A percentile compares a stretch with the other conserved stretches of the same genome.
phyloP scores from a whole-genome alignment of 1,140 invertebrate genomes.

The Hycleus cichorii region DNA sequence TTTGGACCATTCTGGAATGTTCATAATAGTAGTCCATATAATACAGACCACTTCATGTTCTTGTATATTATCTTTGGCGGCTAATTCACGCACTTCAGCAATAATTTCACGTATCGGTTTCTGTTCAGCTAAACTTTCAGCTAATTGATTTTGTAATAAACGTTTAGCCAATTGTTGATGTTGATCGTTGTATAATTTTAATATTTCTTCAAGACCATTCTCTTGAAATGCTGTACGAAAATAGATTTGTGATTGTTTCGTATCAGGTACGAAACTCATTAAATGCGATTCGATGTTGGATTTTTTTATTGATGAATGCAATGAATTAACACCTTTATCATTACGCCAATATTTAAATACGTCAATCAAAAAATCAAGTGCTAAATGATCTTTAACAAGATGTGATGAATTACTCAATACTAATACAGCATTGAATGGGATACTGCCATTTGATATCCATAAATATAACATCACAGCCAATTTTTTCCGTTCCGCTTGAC shows the following conservation, averaged over 20 bases:
- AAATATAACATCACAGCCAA: slow-evolving; percentile 89
- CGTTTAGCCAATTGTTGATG: slow-evolving; percentile 79
- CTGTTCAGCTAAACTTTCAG: slow-evolving; percentile 76
- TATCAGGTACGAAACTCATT: slow-evolving; percentile 88
- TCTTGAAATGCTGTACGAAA: slow-evolving; percentile 79
- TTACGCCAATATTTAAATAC: slow-evolving; percentile 86
- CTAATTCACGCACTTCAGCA: slow-evolving; percentile 76
- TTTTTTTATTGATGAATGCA: slow-evolving; percentile 80
- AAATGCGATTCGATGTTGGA: slow-evolving; percentile 81
- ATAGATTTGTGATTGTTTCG: slow-evolving; percentile 84
- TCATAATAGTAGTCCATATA: slow-evolving; percentile 91
- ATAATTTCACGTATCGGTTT: slow-evolving; percentile 75
- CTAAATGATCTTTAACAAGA: slow-evolving; percentile 89
- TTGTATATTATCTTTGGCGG: slow-evolving; percentile 68
- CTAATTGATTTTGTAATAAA: slow-evolving; percentile 65
- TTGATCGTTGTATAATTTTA: slow-evolving; percentile 84
- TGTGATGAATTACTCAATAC: slow-evolving; percentile 78
- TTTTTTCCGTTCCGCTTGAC: slow-evolving; percentile 79
- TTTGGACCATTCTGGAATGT: slow-evolving; percentile 94
- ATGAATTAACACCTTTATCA: slow-evolving; percentile 79
- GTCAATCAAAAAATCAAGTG: slow-evolving; percentile 86
- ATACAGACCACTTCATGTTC: slow-evolving; percentile 84
- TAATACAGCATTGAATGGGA: slow-evolving; percentile 75
- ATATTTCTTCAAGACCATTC: slow-evolving; percentile 77
- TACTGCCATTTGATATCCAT: slow-evolving; percentile 84